Percentiles rank a stretch among this genome's conserved stretches.
phyloP scores from a whole-genome alignment of 2,888 invertebrate genomes.

The Sarcophaga rosellei region DNA sequence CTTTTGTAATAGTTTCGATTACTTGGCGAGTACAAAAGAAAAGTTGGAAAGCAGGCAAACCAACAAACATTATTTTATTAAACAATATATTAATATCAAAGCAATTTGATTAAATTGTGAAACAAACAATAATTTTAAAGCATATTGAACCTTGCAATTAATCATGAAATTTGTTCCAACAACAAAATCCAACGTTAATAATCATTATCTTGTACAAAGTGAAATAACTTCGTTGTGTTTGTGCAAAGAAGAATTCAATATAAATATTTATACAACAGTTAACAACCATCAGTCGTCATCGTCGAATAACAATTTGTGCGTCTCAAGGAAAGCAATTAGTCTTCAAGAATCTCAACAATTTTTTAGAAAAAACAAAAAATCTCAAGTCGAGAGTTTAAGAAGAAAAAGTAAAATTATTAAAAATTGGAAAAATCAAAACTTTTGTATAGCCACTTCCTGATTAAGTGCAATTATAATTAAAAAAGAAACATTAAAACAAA shows the following conservation, averaged over 20 bases:
- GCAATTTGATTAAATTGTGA: conserved; percentile 50
- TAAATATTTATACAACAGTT: conserved; percentile 73
- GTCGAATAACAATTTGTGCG: conserved; percentile 70
- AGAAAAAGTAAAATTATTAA: conserved; percentile 74
- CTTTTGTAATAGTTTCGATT: conserved; percentile 46
- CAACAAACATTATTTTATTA: conserved; percentile 35
- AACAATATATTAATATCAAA: conserved; percentile 18
- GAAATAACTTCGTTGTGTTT: conserved; percentile 52
- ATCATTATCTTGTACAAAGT: conserved; percentile 52
- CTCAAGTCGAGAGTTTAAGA: conserved; percentile 68
- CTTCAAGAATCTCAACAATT: conserved; percentile 65
- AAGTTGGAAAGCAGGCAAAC: conserved; percentile 35
- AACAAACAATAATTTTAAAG: conserved; percentile 44
- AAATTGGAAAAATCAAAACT: conserved; percentile 80
- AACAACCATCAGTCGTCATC: conserved; percentile 50
- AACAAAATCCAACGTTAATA: conserved; percentile 74
- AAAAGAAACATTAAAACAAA: conserved; percentile 8
- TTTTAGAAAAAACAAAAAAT: conserved; percentile 69
- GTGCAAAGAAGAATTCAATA: conserved; percentile 66
- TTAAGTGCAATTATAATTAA: conserved; percentile 70
- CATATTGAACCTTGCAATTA: conserved; percentile 73
- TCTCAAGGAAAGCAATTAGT: conserved; percentile 65
- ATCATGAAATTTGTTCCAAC: conserved; percentile 81
- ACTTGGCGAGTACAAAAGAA: conserved; percentile 25
- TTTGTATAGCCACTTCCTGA: conserved; percentile 81